phyloP scores from a whole-genome alignment of 2,113 vertebrate genomes.

The Colaptes auratus region DNA sequence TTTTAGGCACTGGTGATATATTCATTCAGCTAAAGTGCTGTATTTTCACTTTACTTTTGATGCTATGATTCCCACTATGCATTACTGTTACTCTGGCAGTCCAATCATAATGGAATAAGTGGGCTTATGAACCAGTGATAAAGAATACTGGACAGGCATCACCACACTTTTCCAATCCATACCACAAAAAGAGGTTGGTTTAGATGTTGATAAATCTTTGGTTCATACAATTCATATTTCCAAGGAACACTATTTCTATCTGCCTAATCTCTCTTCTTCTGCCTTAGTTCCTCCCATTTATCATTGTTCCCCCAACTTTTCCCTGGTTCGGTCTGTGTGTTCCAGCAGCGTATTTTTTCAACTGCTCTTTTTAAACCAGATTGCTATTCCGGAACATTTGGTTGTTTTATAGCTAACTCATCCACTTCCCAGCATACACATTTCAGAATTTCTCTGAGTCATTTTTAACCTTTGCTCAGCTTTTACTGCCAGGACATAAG shows the following conservation, averaged over 20 bases:
- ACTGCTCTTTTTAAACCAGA: background rate
- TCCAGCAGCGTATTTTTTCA: background rate
- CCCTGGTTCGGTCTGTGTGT: background rate
- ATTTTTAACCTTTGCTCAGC: slow-evolving; percentile 22
- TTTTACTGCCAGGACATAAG: slow-evolving; percentile 19
- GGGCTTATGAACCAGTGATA: background rate
- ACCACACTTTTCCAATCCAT: background rate
- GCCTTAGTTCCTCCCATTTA: background rate
- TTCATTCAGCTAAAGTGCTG: background rate
- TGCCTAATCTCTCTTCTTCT: background rate
- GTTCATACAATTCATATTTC: background rate
- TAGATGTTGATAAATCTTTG: slow-evolving; percentile 12
- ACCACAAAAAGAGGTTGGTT: background rate
- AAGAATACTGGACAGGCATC: background rate
- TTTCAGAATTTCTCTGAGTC: slow-evolving; percentile 1
- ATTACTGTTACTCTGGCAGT: background rate
- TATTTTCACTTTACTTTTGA: background rate
- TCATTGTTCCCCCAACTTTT: background rate
- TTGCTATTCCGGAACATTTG: background rate
- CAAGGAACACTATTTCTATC: background rate
- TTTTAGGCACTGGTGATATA: fast-evolving
- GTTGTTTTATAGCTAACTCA: slow-evolving; percentile 1
- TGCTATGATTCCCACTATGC: background rate
- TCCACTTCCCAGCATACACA: background rate
- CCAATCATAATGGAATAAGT: background rate